Percentiles rank a stretch among this genome's conserved stretches.
Conservation (phyloP, 2,888 invertebrate genomes). For the Acheta domesticus region DNA sequence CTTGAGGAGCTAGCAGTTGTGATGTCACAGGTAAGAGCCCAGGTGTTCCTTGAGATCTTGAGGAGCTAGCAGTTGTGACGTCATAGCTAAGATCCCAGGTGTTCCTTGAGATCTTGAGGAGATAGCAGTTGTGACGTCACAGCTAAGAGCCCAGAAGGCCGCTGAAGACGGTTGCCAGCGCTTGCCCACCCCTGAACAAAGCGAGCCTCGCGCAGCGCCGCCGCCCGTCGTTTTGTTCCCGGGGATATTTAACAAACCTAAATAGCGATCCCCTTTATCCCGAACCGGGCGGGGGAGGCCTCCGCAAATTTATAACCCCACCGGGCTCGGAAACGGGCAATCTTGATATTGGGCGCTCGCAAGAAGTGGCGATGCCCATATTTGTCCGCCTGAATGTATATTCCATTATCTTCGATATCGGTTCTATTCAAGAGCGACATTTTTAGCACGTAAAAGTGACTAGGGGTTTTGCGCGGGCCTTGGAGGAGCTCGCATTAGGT, state of each 20-base stretch:
- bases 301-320: neutral
- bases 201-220: neutral
- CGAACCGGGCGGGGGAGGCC: neutral
- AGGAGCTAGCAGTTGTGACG: no score
- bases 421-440: conserved; percentile 1
- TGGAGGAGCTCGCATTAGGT: neutral
- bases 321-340: neutral
- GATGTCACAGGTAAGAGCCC: no score
- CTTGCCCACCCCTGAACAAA: neutral
- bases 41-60: no score
- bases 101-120: no score
- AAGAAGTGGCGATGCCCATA: conserved; percentile 11
- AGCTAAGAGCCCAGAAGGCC: no score
- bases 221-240: neutral
- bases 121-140: no score
- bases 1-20: no score
- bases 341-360: neutral
- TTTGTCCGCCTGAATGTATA: neutral
- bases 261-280: conserved; percentile 9
- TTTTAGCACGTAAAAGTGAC: neutral
- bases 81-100: no score
- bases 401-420: conserved; percentile 9
- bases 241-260: conserved; percentile 1
- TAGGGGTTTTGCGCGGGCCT: conserved; percentile 4
- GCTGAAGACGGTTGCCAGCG: no score